These are phyloP conservation scores for Oncorhynchus clarkii DNA, from an alignment of 2,113 vertebrate species.

Conservation along the genomic window DNA sequence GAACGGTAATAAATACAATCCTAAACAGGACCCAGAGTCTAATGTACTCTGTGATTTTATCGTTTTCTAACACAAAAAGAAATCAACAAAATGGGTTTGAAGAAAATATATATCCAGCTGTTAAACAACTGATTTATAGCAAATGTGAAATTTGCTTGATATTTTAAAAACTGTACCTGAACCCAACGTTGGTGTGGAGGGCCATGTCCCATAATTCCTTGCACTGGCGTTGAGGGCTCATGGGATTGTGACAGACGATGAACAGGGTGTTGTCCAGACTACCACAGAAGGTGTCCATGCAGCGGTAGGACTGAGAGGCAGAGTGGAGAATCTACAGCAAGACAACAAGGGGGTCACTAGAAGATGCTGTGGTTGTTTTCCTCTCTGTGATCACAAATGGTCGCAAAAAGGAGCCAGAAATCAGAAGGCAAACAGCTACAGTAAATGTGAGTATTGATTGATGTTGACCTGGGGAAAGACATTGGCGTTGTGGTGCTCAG, in stretches of 20 bases:
- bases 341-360: not conserved
- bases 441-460: no score
- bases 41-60: no score
- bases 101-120: not conserved
- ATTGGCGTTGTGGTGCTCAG: conserved; percentile 78
- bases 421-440: no score
- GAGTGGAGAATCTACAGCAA: conserved; percentile 78
- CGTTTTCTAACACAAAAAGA: no score
- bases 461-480: conserved; percentile 83
- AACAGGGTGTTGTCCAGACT: conserved; percentile 79
- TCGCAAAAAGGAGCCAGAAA: no score
- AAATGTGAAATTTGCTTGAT: not conserved
- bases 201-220: conserved; percentile 78
- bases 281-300: conserved; percentile 80
- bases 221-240: conserved; percentile 71
- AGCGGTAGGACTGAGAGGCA: conserved; percentile 77
- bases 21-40: no score
- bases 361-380: not conserved
- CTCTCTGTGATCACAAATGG: no score
- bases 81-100: not conserved
- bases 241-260: conserved; percentile 87
- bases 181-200: conserved; percentile 86
- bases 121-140: not conserved
- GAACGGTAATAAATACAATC: no score
- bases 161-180: conserved; percentile 76